These are phyloP conservation scores for Coecobrya sp. DNA, from an alignment of 2,888 invertebrate species.

Conservation along the genomic window DNA sequence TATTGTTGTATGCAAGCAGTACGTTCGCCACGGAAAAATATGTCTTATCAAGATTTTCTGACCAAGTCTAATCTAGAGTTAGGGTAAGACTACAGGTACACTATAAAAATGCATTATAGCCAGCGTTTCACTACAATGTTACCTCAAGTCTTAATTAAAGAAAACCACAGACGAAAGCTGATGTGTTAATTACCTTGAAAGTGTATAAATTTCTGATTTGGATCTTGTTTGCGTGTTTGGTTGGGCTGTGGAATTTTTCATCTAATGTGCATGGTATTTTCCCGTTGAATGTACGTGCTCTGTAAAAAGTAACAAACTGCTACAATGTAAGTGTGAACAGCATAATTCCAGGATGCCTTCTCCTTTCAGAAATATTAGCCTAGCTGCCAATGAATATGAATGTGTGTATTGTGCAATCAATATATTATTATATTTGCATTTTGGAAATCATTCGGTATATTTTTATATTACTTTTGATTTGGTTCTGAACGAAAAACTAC, in stretches of 20 bases:
- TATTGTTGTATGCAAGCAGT: too few relatives aligned
- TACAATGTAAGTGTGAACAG: too few relatives aligned
- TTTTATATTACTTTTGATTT: too few relatives aligned
- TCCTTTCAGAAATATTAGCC: not conserved
- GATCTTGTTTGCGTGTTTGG: slow-evolving; percentile 17
- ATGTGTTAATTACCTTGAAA: slow-evolving; percentile 69
- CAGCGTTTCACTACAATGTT: not conserved
- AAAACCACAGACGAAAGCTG: slow-evolving; percentile 45
- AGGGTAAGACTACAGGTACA: too few relatives aligned
- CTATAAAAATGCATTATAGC: not conserved
- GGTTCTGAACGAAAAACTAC: too few relatives aligned
- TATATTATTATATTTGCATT: too few relatives aligned
- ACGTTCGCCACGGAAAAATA: too few relatives aligned
- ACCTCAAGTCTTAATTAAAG: slow-evolving; percentile 32
- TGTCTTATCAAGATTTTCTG: too few relatives aligned
- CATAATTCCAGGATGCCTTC: not conserved
- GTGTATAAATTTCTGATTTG: slow-evolving; percentile 58
- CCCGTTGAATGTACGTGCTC: not conserved
- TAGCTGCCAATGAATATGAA: not conserved
- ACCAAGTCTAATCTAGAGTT: too few relatives aligned
- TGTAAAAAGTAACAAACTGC: not conserved
- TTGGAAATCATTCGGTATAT: too few relatives aligned
- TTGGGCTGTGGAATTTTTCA: too few relatives aligned
- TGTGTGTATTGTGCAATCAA: too few relatives aligned
- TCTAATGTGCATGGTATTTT: not conserved